These are phyloP conservation scores for Setophaga petechia DNA, from an alignment of 2,113 vertebrate species.

Conservation along the genomic window DNA sequence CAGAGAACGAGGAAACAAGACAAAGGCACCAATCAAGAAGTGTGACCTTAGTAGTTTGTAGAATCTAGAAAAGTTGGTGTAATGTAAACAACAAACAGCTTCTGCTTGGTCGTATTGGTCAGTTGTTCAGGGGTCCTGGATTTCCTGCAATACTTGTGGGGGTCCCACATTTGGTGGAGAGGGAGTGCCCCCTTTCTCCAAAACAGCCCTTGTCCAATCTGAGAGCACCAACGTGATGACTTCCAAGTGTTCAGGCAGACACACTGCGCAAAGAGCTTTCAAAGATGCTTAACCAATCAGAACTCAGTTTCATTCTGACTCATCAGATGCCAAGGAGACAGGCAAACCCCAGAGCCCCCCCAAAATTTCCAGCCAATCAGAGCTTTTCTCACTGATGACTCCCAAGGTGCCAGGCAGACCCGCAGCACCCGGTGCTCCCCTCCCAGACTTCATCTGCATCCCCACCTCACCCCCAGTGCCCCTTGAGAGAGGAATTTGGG, in stretches of 20 bases:
- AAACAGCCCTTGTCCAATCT: neutral
- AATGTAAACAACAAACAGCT: no score
- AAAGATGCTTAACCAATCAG: neutral
- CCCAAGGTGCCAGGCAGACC: neutral
- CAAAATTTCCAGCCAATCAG: neutral
- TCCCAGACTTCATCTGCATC: no score
- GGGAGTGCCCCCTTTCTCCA: neutral
- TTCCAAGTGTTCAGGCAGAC: neutral
- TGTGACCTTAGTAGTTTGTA: no score
- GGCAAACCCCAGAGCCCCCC: neutral
- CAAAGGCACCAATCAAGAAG: no score
- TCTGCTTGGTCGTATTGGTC: no score
- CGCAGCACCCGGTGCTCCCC: accelerated
- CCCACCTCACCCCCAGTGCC: no score
- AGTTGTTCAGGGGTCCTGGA: no score
- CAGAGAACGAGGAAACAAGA: no score
- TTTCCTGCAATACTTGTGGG: neutral
- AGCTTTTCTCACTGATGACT: neutral
- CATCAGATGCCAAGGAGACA: neutral
- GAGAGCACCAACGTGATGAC: neutral
- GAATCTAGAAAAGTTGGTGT: no score
- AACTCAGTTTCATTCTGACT: neutral
- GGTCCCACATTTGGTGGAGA: neutral
- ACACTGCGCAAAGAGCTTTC: neutral
- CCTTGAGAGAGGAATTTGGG: neutral